phyloP scores from a whole-genome alignment of 2,113 vertebrate species.

The Grus americana region DNA sequence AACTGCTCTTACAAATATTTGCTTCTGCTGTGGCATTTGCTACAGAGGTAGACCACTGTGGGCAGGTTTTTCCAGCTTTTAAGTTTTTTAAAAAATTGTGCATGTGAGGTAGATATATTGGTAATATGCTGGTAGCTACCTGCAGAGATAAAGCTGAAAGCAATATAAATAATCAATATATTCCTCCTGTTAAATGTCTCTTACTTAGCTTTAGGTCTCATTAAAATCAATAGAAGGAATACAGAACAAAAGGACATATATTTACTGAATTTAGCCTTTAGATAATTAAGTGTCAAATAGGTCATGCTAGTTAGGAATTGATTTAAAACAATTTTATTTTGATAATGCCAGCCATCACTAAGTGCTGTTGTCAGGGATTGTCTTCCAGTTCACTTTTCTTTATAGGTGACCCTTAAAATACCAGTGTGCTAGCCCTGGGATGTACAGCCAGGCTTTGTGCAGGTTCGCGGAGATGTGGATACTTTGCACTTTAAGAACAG shows the following conservation, averaged over 20 bases:
- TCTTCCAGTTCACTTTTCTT: background rate
- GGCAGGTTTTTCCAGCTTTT: background rate
- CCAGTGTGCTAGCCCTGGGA: background rate
- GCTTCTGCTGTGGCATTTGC: background rate
- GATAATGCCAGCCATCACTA: background rate
- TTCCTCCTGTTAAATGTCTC: background rate
- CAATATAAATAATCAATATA: background rate
- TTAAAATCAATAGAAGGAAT: background rate
- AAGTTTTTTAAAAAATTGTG: fast-evolving
- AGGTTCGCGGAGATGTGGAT: background rate
- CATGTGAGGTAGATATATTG: background rate
- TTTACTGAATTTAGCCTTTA: background rate
- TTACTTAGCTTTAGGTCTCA: background rate
- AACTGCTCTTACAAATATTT: background rate
- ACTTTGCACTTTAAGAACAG: background rate
- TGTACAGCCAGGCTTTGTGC: background rate
- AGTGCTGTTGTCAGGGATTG: background rate
- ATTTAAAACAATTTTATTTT: background rate
- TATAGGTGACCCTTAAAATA: background rate
- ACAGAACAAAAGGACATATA: background rate
- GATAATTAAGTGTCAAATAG: background rate
- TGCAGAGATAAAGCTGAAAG: background rate
- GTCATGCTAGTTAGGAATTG: background rate
- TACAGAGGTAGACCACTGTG: background rate
- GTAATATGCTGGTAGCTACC: background rate